Base-by-base conservation (phyloP, 1,140 invertebrate species). In the Psilanteris sp. region DNA sequence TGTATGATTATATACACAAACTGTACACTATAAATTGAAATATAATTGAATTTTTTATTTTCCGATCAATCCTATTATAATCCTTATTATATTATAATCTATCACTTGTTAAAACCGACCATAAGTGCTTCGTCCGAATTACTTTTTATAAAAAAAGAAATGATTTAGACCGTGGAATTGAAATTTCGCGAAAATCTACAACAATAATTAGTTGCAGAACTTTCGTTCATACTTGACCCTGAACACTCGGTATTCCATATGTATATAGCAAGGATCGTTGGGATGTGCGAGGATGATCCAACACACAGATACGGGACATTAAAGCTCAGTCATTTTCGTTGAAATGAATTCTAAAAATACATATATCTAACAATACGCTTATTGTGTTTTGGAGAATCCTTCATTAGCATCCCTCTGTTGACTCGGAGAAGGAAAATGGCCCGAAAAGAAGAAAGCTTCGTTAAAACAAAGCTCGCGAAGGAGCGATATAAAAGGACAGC, bases 151-250 rank as follows among this genome's bases (percentile, higher is more conserved):
- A n/a, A n/a, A n/a, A n/a, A n/a, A n/a, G n/a, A n/a, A n/a, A n/a
- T n/a, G n/a, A n/a, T n/a, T n/a, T n/a, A n/a, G n/a, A n/a, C n/a
- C n/a, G n/a, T n/a, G n/a, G n/a, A n/a, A n/a, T n/a, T n/a, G n/a
- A n/a, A n/a, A n/a, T 13, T 8, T 5, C 2, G 3, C 2, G 8
- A 43, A 24, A 5, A 44, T 18, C 9, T 13, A n/a, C n/a, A n/a
- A n/a, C n/a, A n/a, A n/a, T n/a, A n/a, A n/a, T 29, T 34, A 54
- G 46, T 66, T 52, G 18, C 37, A n/a, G 22, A 50, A 68, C 64
- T 59, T 70, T 54, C 52, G 50, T 57, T 68, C 44, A 59, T 52
- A 59, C 29, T 70, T 70, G 54, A 70, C 54, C 54, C 66, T 70
- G 37, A 61, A 59, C 20, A 44, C 8, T 15, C 2, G 24, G 37